Base-by-base conservation (phyloP, 30 jellyfish, hydroid and myxozoan species). In the Nemopilema nomurai region DNA sequence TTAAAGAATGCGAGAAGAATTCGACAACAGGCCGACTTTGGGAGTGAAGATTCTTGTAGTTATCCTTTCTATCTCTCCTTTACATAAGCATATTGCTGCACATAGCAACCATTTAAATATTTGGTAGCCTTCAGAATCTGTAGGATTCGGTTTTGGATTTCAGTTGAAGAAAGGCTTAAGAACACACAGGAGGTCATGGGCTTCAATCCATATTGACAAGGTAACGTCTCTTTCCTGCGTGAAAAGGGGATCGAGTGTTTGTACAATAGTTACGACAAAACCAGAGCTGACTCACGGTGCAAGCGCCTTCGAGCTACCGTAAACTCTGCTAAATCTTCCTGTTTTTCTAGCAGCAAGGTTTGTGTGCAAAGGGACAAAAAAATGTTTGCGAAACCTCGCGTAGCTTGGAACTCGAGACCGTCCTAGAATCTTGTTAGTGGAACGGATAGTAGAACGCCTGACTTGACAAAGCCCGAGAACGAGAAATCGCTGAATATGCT, bases 31-130 rank as follows among this genome's bases (percentile, higher is more conserved):
- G 57, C 57, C 57, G 57, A 41, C 57, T 41, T 6, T 41, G 57
- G 57, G 13, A 3, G 57, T 18, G 30, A 69, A 31, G 33, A 73
- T 73, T 73, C 83, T 67, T 22, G 16, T 4, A 8, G n/a, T 73
- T 28, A 62, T 77, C 87, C 87, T 21, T 57, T 77, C 64, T 9
- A 73, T 73, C 83, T 73, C 83, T 73, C 18, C 23, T 21, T 73
- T 73, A 73, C 83, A 18, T 41, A 21, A 30, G 83, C 50, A 32
- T 26, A 65, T 57, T 62, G n/a, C 78, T 50, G 25, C 69, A 62
- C 87, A 77, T 62, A 69, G 87, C 87, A 77, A 77, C 87, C 24
- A 76, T 57, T 77, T 62, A 65, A 77, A 77, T 77, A 77, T 77
- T 77, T 77, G 76, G 87, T 49, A 53, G 29, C 86, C 27, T 20